Base-by-base conservation (phyloP, 1,140 invertebrate genomes). In the Drosophila oshimai region DNA sequence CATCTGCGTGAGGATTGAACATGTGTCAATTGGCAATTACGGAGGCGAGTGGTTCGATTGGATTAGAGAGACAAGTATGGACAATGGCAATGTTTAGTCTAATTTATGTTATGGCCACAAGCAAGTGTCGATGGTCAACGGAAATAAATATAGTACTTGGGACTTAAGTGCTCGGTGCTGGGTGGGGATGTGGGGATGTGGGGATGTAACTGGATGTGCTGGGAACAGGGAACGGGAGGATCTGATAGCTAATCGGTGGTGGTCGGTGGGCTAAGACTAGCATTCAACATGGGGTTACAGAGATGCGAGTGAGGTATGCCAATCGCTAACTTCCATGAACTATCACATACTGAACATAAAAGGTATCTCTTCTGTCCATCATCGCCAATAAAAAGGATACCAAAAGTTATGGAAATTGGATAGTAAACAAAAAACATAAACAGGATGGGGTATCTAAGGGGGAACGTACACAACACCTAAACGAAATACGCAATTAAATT, bases 1-100 rank as follows among this genome's bases (percentile, higher is more conserved):
- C 80, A 75, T 86, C 80, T 86, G 80, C 81, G 65, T 79, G 55
- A 46, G 75, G 75, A 62, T 61, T 72, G 68, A 72, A 61, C 68
- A 20, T 71, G 53, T 71, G 18, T 58, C 44, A 26, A 42, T 70
- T 62, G 58, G 44, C 60, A 53, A 18, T 45, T 71, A 50, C 67
- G 51, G 20, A 49, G 54, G 54, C 42, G 33, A 68, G 67, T 67
- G 37, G 28, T 45, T 64, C 17, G 54, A 15, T 47, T 53, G 55
- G 47, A 51, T 72, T 39, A 51, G 60, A 67, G 46, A 67, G 64
- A 67, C 62, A 67, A 65, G 60, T 50, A 37, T 67, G 64, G 36
- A 54, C 45, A 67, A 65, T 62, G 37, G 26, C 7, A 33, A 47
- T 68, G 61, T 49, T 65, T 13, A 41, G 61, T 31, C 37, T 67